phyloP scores from a whole-genome alignment of 2,888 invertebrate species.

The Rotaria magnacalcarata region DNA sequence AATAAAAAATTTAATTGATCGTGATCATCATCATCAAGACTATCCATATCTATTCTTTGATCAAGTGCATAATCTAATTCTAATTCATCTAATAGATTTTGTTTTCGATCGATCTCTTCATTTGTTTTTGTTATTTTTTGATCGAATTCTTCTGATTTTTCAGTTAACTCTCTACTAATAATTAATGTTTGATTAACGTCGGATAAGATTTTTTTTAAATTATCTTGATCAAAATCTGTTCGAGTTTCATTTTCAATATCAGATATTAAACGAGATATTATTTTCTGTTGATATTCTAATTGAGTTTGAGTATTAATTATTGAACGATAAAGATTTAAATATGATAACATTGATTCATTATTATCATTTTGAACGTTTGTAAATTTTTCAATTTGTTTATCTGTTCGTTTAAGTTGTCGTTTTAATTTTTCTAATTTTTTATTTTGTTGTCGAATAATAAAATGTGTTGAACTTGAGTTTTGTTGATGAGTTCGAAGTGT shows the following conservation, averaged over 20 bases:
- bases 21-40: conserved; percentile 24
- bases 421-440: neutral
- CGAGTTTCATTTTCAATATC: conserved; percentile 26
- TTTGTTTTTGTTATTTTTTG: neutral
- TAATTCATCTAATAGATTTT: conserved; percentile 19
- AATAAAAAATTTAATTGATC: neutral
- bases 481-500: conserved; percentile 5
- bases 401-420: neutral
- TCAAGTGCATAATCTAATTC: conserved; percentile 18
- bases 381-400: neutral
- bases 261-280: neutral
- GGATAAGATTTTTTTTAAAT: neutral
- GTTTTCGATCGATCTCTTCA: neutral
- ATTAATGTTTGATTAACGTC: conserved; percentile 10
- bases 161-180: neutral
- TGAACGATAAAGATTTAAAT: neutral
- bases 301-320: neutral
- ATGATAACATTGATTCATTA: neutral
- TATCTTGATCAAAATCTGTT: neutral
- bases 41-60: neutral
- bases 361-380: neutral
- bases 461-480: neutral
- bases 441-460: neutral
- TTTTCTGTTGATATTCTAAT: neutral
- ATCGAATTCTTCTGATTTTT: conserved; percentile 29